Evolutionary conservation across 64 coral and sea anemone species (phyloP), one percentile per base, ranked within the genome.

Genomic region (Dendrophyllia cribrosa): DNA sequence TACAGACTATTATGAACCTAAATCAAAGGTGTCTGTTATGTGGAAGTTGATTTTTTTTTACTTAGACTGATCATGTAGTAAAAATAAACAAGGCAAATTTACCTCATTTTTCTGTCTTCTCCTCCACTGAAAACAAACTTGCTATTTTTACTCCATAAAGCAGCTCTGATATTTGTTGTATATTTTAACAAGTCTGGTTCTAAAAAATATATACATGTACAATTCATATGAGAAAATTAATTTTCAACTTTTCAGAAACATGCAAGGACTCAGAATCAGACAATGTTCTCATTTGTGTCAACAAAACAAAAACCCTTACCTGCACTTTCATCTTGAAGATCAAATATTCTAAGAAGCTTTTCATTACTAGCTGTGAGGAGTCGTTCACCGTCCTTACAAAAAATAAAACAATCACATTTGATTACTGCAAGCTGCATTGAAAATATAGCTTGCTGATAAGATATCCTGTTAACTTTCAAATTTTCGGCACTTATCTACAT

Each of bases 351-450:
- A 14, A 98, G 44, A 23, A 98, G 86, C 74, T 96, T 98, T 55
- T 98, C 97, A 90, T 98, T 96, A 51, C 94, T 96, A n/a, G 94
- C 97, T 71, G 97, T 98, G n/a, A 98, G 85, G 66, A 98, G 94
- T 68, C 87, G 83, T 9, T 90, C 44, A 14, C 94, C 89, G 90
- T 90, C 89, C 97, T 98, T 47, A 13, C 78, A 59, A 34, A 65
- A 80, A 86, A 79, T 3, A 89, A n/a, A 66, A 94, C 34, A 52
- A 68, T 12, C 7, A 56, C 7, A 9, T 56, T 56, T 9, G 53
- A 56, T 56, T 9, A 12, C 53, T 56, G 12, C 7, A 9, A 66
- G 7, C 19, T 67, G 43, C 89, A 34, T 34, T 34, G 34, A 34
- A 34, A 34, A 34, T 34, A 34, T 34, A 34, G 34, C 34, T 34